Base-by-base conservation (phyloP, 1,140 invertebrate species). In the Drosophila mojavensis region DNA sequence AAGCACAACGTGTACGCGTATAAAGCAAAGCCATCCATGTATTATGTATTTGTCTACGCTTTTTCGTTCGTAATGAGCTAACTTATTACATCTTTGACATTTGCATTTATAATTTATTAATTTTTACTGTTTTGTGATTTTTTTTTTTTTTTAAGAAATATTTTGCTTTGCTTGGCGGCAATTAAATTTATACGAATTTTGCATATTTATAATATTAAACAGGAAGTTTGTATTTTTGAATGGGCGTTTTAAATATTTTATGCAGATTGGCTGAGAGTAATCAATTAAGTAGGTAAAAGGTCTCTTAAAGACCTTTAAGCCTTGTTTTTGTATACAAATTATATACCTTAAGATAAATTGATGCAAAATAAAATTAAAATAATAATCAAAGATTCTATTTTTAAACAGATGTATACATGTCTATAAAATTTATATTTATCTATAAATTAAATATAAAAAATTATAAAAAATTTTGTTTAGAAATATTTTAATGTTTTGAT, bases 1-100 rank as follows among this genome's bases (percentile, higher is more conserved):
- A 73, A 33, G 60, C 26, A 58, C 39, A 24, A 33, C 45, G 54
- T 58, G 13, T 13, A 48, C n/a, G 15, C 20, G 50, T 36, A 47
- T 11, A 11, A 28, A 30, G 24, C 48, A 50, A 33, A 11, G 20
- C 20, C 60, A 62, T 61, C 20, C 50, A 65, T 72, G 62, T 62
- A 58, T 63, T 59, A 36, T 66, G 26, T 11, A 50, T 15, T 63
- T 50, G 53, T 50, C 45, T 60, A 53, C 48, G 48, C 60, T 60
- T 20, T 17, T 47, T 47, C 15, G 58, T 66, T 58, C 69, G 50
- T 67, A 60, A 73, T 60, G 69, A 11, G 30, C n/a, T 65, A 65
- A 72, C 58, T 47, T 51, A 65, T 62, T 69, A 48, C 54, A 67
- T 78, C 68, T 45, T 70, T 78, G 65, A 75, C 73, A 79, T 83